Evolutionary conservation across 2,888 invertebrate species (phyloP), one percentile per base, ranked within the genome.

Genomic region (Trissonchulus sp.): DNA sequence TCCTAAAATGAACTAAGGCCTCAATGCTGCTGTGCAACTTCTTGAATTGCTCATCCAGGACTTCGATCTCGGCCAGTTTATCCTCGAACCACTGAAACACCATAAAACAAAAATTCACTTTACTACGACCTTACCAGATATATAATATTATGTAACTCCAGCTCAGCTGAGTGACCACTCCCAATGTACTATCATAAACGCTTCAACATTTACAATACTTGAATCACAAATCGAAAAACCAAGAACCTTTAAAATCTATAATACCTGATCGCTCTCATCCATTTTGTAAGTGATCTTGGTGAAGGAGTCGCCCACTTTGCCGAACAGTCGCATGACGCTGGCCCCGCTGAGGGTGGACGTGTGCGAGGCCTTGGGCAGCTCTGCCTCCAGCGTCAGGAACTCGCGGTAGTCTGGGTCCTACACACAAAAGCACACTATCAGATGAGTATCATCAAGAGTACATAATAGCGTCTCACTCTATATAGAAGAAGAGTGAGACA

Each of bases 221-320:
- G n/a, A n/a, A n/a, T n/a, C n/a, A n/a, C n/a, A n/a, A n/a, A n/a
- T n/a, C n/a, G n/a, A n/a, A n/a, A n/a, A n/a, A n/a, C n/a, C n/a
- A n/a, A n/a, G n/a, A n/a, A n/a, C n/a, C n/a, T n/a, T n/a, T n/a
- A n/a, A n/a, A n/a, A n/a, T n/a, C n/a, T 48, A 48, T 48, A 8
- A 23, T 86, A 96, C 95, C 81, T 94, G 92, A 87, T 99, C 99
- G 77, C 92, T 93, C 87, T 99, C 99, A 84, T 98, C 98, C 97
- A 99, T 99, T 87, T 93, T 94, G 86, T 93, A 96, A 0, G 97
- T 94, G 82, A 99, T 96, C 88, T 98, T 98, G 85, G 94, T 95
- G 77, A 99, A 94, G 3, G 95, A 95, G 86, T 97, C 96, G 34
- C 96, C 96, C 74, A 98, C 92, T 89, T 93, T 93, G 85, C 93